Evolutionary conservation across 2,113 vertebrate species (phyloP).

Genomic region (Phodopus roborovskii): DNA sequence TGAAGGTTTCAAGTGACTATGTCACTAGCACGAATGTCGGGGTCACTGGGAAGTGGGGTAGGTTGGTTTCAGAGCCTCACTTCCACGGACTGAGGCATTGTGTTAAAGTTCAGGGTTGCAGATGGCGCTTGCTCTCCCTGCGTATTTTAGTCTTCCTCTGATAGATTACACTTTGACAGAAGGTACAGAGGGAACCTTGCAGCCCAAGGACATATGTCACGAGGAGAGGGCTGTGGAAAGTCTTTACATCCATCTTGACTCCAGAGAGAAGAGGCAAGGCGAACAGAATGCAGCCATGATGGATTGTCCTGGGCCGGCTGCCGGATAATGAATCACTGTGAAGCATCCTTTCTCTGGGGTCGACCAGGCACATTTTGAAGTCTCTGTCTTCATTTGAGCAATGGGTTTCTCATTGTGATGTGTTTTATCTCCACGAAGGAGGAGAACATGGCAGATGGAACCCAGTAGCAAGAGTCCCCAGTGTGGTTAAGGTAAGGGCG

Average conservation of each 20-base stretch:
- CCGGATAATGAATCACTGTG: slow-evolving; percentile 57
- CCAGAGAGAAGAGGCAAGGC: neutral
- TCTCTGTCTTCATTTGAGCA: slow-evolving; percentile 1
- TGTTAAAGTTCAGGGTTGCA: slow-evolving; percentile 39
- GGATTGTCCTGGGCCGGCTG: slow-evolving; percentile 10
- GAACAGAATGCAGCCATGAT: slow-evolving; percentile 65
- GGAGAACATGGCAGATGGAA: neutral
- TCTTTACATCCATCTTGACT: slow-evolving; percentile 62
- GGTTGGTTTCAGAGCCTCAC: neutral
- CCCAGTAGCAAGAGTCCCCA: neutral
- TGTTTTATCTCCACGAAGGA: neutral
- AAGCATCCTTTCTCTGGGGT: slow-evolving; percentile 26
- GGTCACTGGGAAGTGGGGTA: neutral
- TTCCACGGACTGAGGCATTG: slow-evolving; percentile 6
- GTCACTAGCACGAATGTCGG: too few species aligned
- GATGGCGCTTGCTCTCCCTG: slow-evolving; percentile 40
- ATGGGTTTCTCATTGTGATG: neutral
- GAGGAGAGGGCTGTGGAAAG: slow-evolving; percentile 53
- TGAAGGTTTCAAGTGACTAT: neutral
- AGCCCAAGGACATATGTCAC: slow-evolving; percentile 66
- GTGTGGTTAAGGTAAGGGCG: neutral
- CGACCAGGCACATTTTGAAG: neutral
- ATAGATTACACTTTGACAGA: slow-evolving; percentile 51
- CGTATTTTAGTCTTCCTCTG: slow-evolving; percentile 55
- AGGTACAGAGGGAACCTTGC: slow-evolving; percentile 60